Percentiles rank a stretch among this genome's conserved stretches.
Conservation (phyloP, 2,113 vertebrate species). For the Polypterus senegalus region DNA sequence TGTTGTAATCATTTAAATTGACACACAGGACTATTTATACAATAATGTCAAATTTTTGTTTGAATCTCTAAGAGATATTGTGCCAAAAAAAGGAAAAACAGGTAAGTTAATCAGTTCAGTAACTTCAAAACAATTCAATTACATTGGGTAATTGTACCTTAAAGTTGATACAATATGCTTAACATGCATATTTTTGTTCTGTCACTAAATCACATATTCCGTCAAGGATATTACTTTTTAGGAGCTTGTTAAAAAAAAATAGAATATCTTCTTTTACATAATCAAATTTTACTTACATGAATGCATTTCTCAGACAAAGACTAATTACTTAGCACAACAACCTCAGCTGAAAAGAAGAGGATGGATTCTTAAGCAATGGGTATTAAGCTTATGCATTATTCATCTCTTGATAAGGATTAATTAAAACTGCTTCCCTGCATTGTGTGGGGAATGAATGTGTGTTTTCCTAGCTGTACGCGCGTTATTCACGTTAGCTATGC, state of each 20-base stretch:
- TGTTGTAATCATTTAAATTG: too few relatives aligned
- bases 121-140: too few relatives aligned
- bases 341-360: conserved; percentile 64
- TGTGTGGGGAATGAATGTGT: conserved; percentile 63
- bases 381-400: conserved; percentile 64
- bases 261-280: conserved; percentile 22
- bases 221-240: neutral
- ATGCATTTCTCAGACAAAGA: conserved; percentile 57
- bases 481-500: conserved; percentile 80
- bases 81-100: too few relatives aligned
- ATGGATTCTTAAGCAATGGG: conserved; percentile 57
- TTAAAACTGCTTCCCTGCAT: conserved; percentile 69
- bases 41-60: too few relatives aligned
- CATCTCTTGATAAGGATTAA: conserved; percentile 78
- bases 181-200: too few relatives aligned
- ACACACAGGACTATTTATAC: too few relatives aligned
- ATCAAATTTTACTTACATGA: conserved; percentile 74
- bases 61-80: too few relatives aligned
- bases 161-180: too few relatives aligned
- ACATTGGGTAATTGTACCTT: too few relatives aligned
- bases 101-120: too few relatives aligned
- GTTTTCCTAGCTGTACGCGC: conserved; percentile 73
- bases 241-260: neutral
- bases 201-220: neutral
- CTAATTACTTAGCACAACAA: conserved; percentile 63